Conservation (phyloP, 1,140 invertebrate species). For the Drosophila ohnishii region DNA sequence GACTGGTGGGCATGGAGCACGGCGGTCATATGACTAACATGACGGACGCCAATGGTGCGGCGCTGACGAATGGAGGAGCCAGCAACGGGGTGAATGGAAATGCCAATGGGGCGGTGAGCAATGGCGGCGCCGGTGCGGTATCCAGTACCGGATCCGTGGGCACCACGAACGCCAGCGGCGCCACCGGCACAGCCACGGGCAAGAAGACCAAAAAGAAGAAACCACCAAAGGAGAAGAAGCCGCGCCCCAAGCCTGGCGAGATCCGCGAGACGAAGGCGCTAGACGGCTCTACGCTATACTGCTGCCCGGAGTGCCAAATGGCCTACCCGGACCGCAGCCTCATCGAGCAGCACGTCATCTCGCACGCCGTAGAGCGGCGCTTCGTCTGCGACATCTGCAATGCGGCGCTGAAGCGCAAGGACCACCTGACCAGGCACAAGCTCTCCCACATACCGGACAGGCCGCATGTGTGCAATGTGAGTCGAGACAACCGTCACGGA, state of each 20-base stretch:
- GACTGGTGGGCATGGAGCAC: constrained; percentile 75
- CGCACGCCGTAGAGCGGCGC: constrained; percentile 90
- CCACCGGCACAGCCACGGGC: constrained; percentile 83
- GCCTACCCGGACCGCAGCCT: constrained; percentile 92
- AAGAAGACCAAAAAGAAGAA: constrained; percentile 94
- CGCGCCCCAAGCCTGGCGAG: constrained; percentile 90
- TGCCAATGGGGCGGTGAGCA: constrained; percentile 64
- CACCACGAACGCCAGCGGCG: constrained; percentile 66
- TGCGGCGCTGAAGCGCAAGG: constrained; percentile 91
- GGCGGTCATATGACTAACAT: constrained; percentile 75
- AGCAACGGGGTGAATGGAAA: constrained; percentile 70
- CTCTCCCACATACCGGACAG: constrained; percentile 92
- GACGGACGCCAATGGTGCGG: constrained; percentile 68
- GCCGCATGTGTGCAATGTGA: constrained; percentile 90
- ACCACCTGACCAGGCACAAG: constrained; percentile 91
- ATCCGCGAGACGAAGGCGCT: constrained; percentile 91
- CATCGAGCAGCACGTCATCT: constrained; percentile 92
- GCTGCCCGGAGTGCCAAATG: constrained; percentile 94
- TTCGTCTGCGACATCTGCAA: constrained; percentile 94
- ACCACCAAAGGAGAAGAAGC: constrained; percentile 86
- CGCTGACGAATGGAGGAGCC: constrained; percentile 61
- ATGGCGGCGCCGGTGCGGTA: constrained; percentile 65
- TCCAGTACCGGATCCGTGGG: constrained; percentile 68
- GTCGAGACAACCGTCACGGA: constrained; percentile 15
- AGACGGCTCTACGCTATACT: constrained; percentile 92